Base-by-base conservation (phyloP, 2,888 invertebrate species). In the Oithona nana region DNA sequence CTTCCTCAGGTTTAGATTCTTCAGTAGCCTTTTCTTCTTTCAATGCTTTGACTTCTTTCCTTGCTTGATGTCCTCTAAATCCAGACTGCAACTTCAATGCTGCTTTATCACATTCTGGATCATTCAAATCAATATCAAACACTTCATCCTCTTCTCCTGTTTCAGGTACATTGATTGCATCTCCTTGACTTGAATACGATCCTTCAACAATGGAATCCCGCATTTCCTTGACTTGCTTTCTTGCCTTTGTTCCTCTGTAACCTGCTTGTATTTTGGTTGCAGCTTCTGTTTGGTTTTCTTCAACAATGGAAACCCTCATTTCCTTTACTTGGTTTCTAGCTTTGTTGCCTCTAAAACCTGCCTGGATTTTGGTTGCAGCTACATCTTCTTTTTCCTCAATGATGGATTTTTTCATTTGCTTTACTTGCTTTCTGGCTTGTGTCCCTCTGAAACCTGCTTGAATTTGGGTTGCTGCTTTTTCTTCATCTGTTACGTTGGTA, bases 341-440 rank as follows among this genome's bases (percentile, higher is more conserved):
- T 26, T 59, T 48, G 49, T 50, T 8, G n/a, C 59, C 50, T 13
- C 50, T 48, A 20, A 59, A 59, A 11, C 49, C 24, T 49, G 59
- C 22, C 6, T 59, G 48, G 13, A 59, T 59, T 49, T 59, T 59
- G 26, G 20, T 59, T 1, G 59, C 50, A 16, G 59, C 59, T 13
- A 28, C 1, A 8, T 54, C 54, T 52, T 52, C 54, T 20, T 1
- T 20, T 24, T 57, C 1, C 28, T 2, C n/a, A 28, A 20, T 39
- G 13, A n/a, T 30, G 58, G 30, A 30, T 20, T 22, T 20, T 58
- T 48, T 59, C 26, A 13, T 39, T 49, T 24, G 28, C 49, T 24
- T 13, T 4, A 59, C 49, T 49, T 49, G 16, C 28, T 59, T 59
- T 48, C 59, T 3, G 1, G 59, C 28, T n/a, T 59, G 31, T 13